Conservation (phyloP, 2,113 vertebrate genomes). For the Willisornis vidua region DNA sequence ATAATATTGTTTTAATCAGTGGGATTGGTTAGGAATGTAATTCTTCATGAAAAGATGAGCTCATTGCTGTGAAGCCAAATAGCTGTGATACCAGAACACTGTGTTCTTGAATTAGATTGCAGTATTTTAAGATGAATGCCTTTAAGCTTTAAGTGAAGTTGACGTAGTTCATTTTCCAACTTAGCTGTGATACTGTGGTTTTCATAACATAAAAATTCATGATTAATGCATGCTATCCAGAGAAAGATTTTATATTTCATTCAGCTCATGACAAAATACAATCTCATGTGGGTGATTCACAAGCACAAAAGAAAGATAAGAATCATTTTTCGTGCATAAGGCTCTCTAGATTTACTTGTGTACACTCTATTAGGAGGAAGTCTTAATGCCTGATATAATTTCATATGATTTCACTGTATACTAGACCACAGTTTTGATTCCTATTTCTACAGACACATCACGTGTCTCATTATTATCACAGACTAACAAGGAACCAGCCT, state of each 20-base stretch:
- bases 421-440: neutral
- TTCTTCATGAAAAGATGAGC: slow-evolving; percentile 57
- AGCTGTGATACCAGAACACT: slow-evolving; percentile 9
- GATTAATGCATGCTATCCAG: neutral
- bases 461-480: neutral
- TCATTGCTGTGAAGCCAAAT: slow-evolving; percentile 41
- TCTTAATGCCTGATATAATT: neutral
- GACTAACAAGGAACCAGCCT: neutral
- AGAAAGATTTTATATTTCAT: slow-evolving; percentile 5
- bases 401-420: neutral
- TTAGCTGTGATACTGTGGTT: neutral
- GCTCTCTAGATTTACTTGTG: slow-evolving; percentile 3
- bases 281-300: neutral
- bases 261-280: slow-evolving; percentile 17
- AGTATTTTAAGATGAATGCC: slow-evolving; percentile 52
- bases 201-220: slow-evolving; percentile 23
- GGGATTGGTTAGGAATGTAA: slow-evolving; percentile 35
- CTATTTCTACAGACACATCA: neutral
- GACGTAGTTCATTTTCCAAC: slow-evolving; percentile 46
- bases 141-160: slow-evolving; percentile 53
- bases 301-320: slow-evolving; percentile 8
- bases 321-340: neutral
- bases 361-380: neutral
- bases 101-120: slow-evolving; percentile 38
- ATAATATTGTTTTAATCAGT: slow-evolving; percentile 46